Evolutionary conservation across 2,797 vertebrate species (phyloP).

Genomic region (Rhinogobio ventralis): DNA sequence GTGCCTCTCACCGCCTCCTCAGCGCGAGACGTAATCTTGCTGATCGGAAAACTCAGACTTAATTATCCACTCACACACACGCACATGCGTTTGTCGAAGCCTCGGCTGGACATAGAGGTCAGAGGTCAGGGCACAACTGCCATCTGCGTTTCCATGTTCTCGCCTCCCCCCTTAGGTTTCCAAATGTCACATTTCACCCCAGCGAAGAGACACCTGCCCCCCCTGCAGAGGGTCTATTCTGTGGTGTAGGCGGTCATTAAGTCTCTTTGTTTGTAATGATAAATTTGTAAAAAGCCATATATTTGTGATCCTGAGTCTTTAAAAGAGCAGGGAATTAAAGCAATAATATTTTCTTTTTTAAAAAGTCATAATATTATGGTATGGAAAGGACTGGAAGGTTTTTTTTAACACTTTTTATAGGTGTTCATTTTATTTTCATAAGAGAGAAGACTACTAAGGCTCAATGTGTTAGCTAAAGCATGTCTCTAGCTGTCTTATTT

Average conservation of each 20-base stretch:
- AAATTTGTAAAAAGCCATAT: background rate
- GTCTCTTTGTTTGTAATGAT: conserved; percentile 24
- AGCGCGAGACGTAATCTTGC: conserved; percentile 66
- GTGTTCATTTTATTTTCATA: background rate
- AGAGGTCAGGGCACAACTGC: conserved; percentile 63
- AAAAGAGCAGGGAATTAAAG: background rate
- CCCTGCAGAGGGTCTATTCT: conserved; percentile 14
- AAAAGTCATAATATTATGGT: background rate
- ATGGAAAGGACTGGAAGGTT: background rate
- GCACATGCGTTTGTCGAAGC: conserved; percentile 10
- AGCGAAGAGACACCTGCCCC: conserved; percentile 53
- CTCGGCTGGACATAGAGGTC: conserved; percentile 35
- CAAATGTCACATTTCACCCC: conserved; percentile 50
- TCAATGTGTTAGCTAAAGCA: background rate
- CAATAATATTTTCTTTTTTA: background rate
- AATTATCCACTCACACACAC: conserved; percentile 56
- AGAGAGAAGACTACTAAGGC: background rate
- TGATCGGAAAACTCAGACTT: conserved; percentile 69
- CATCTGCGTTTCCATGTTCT: conserved; percentile 48
- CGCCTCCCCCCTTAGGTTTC: conserved; percentile 42
- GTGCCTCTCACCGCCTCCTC: conserved; percentile 60
- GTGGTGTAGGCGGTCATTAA: conserved; percentile 7
- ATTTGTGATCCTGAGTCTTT: background rate
- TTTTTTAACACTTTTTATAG: background rate
- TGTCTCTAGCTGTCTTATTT: background rate